These are phyloP conservation scores for Scaptomyza montana DNA, from an alignment of 1,140 invertebrate species.

Conservation along the genomic window DNA sequence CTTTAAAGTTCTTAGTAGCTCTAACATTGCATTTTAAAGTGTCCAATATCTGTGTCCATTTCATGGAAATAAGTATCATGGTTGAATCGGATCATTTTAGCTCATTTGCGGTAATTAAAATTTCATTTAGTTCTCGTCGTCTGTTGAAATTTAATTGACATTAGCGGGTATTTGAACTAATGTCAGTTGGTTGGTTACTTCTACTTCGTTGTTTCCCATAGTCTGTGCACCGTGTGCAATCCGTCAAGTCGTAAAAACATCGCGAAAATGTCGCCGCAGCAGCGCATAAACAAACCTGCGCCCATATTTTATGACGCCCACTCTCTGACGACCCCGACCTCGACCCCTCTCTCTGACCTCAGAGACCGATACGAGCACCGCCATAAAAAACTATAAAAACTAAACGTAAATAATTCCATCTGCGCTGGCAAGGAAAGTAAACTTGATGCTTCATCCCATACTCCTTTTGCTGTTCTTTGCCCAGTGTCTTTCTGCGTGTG, in stretches of 20 bases:
- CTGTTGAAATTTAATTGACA: slow-evolving; percentile 77
- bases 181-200: slow-evolving; percentile 27
- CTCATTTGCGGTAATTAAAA: slow-evolving; percentile 81
- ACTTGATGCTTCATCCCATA: slow-evolving; percentile 35
- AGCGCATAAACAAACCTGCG: slow-evolving; percentile 77
- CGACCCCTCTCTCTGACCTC: not conserved
- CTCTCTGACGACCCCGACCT: not conserved
- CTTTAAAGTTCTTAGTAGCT: not conserved
- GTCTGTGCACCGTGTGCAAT: slow-evolving; percentile 40
- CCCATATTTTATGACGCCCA: slow-evolving; percentile 77
- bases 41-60: slow-evolving; percentile 53
- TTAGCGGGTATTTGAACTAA: slow-evolving; percentile 69
- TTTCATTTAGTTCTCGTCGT: slow-evolving; percentile 68
- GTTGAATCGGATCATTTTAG: slow-evolving; percentile 13
- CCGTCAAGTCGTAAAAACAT: slow-evolving; percentile 76
- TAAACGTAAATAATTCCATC: slow-evolving; percentile 81
- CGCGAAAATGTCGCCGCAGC: slow-evolving; percentile 64
- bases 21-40: slow-evolving; percentile 42
- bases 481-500: slow-evolving; percentile 40
- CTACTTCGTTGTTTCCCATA: slow-evolving; percentile 12
- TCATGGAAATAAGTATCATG: slow-evolving; percentile 22
- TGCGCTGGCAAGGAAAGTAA: slow-evolving; percentile 55
- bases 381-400: slow-evolving; percentile 80
- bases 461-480: slow-evolving; percentile 4
- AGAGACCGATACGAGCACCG: slow-evolving; percentile 10